These are phyloP conservation scores for Pandemis heparana DNA, from an alignment of 2,888 invertebrate species.

Conservation along the genomic window DNA sequence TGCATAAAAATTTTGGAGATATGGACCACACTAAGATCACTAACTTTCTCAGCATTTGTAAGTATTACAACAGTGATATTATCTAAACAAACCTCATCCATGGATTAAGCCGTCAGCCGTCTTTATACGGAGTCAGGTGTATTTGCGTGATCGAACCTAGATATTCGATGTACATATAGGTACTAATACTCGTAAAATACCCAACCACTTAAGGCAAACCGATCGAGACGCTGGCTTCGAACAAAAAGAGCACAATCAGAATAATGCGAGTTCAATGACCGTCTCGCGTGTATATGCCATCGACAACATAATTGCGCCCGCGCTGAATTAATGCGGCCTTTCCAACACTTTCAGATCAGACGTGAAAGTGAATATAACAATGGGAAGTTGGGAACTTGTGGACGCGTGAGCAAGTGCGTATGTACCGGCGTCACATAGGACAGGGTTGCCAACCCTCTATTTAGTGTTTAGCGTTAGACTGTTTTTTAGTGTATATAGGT, in stretches of 20 bases:
- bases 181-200: not conserved
- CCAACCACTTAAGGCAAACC: not conserved
- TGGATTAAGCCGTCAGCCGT: no score
- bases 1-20: no score
- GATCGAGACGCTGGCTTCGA: not conserved
- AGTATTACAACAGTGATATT: no score
- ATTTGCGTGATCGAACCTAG: slow-evolving; percentile 41
- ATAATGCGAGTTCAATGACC: slow-evolving; percentile 44
- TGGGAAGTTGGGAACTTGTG: slow-evolving; percentile 40
- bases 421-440: slow-evolving; percentile 13
- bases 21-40: no score
- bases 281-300: slow-evolving; percentile 45
- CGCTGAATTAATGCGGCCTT: slow-evolving; percentile 72
- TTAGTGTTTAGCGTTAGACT: not conserved
- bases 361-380: slow-evolving; percentile 69
- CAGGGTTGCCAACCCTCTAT: not conserved
- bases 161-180: no score
- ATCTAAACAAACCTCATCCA: no score
- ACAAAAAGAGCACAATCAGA: slow-evolving; percentile 33
- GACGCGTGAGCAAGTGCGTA: slow-evolving; percentile 19
- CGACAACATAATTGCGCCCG: slow-evolving; percentile 61
- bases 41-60: no score
- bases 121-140: no score
- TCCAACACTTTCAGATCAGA: slow-evolving; percentile 73
- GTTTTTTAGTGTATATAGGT: no score